Percentiles rank a stretch among this genome's conserved stretches.
Evolutionary conservation across 2,888 invertebrate species (phyloP).

Genomic region (Netelia virgata): DNA sequence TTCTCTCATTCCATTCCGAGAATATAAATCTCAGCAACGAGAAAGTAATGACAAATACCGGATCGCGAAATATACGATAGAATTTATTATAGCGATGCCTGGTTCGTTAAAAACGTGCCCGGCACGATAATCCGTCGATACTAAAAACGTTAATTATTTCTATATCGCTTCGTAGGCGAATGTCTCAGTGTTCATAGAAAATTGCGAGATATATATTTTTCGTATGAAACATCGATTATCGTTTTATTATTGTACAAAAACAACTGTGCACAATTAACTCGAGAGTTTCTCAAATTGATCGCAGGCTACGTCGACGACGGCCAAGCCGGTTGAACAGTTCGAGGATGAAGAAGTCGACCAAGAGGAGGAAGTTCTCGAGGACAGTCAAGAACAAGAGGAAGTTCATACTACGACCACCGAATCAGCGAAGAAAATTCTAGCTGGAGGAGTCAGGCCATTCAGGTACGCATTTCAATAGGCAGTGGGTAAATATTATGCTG

Average conservation of each 20-base stretch:
- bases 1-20: constrained; percentile 14
- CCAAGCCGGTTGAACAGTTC: constrained; percentile 76
- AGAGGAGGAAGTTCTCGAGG: constrained; percentile 86
- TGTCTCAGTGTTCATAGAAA: neutral
- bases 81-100: neutral
- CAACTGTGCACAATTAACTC: too few species aligned
- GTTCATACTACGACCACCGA: constrained; percentile 89
- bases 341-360: constrained; percentile 83
- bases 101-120: neutral
- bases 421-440: constrained; percentile 88
- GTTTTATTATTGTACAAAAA: too few species aligned
- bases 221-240: too few species aligned
- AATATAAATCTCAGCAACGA: neutral
- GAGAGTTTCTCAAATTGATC: too few species aligned
- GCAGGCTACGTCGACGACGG: constrained; percentile 77
- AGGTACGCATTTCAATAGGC: constrained; percentile 75
- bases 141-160: neutral
- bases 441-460: constrained; percentile 90
- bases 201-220: neutral
- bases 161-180: neutral
- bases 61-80: neutral
- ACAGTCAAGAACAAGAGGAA: constrained; percentile 86
- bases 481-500: too few species aligned
- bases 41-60: neutral
- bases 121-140: neutral